Conservation (phyloP, 2,797 vertebrate genomes). For the Crocodylus rhombifer region DNA sequence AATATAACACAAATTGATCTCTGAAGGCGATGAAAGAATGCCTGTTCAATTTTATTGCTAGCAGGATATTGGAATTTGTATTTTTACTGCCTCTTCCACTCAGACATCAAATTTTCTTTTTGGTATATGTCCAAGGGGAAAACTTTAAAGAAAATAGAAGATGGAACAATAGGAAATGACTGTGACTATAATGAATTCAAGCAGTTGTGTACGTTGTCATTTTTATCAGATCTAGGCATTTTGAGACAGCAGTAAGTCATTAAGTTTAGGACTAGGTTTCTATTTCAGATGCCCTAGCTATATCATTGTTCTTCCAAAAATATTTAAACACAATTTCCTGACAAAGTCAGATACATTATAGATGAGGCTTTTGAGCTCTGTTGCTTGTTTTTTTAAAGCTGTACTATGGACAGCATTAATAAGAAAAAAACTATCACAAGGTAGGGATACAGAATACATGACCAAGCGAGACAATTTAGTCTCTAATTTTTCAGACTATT, state of each 20-base stretch:
- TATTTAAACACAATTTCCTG: background rate
- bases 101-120: background rate
- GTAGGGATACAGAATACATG: background rate
- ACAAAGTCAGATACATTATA: background rate
- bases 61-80: background rate
- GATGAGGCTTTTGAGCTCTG: background rate
- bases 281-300: background rate
- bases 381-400: background rate
- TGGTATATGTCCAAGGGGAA: background rate
- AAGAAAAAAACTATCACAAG: background rate
- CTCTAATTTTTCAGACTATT: background rate
- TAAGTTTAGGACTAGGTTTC: background rate
- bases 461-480: background rate
- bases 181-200: background rate
- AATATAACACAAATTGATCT: background rate
- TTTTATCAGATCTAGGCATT: background rate
- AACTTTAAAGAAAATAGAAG: background rate
- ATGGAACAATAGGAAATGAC: background rate
- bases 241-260: background rate
- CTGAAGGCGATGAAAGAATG: background rate
- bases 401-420: background rate
- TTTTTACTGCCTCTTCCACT: background rate
- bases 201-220: background rate
- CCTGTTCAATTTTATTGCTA: background rate
- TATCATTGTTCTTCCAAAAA: background rate